Evolutionary conservation across 2,797 vertebrate genomes (phyloP).

Genomic region (Cyprinodon diabolis): DNA sequence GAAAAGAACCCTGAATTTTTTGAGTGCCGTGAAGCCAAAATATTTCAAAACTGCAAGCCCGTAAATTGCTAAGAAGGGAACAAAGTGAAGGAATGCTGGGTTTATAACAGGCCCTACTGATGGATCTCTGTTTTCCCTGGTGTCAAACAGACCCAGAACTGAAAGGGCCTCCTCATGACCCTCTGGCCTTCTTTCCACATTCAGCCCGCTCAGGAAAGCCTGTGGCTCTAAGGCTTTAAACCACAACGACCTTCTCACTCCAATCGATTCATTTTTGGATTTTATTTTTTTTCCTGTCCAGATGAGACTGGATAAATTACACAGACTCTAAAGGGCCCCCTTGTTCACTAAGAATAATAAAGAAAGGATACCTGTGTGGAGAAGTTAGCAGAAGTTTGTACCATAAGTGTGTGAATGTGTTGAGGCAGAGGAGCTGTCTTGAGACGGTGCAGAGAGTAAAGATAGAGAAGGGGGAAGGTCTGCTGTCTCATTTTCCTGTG

Average conservation of each 20-base stretch:
- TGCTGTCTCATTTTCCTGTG: conserved; percentile 73
- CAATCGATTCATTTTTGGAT: conserved; percentile 54
- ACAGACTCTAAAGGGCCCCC: conserved; percentile 67
- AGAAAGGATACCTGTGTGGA: conserved; percentile 68
- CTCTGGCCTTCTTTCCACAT: conserved; percentile 53
- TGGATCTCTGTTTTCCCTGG: conserved; percentile 71
- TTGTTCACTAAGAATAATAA: conserved; percentile 77
- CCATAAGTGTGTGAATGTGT: conserved; percentile 48
- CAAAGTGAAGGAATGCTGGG: conserved; percentile 60
- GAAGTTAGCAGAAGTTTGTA: conserved; percentile 59
- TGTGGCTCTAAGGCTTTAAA: conserved; percentile 77
- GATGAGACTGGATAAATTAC: conserved; percentile 78
- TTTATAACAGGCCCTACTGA: conserved; percentile 68
- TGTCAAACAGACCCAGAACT: conserved; percentile 60
- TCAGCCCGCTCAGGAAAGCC: conserved; percentile 62
- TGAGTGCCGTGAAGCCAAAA: conserved; percentile 28
- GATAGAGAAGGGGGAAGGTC: conserved; percentile 26
- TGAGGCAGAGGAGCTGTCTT: conserved; percentile 44
- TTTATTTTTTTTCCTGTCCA: conserved; percentile 61
- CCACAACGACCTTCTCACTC: conserved; percentile 73
- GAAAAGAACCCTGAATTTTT: conserved; percentile 13
- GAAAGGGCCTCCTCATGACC: conserved; percentile 67
- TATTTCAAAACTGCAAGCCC: conserved; percentile 33
- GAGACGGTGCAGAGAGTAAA: conserved; percentile 13
- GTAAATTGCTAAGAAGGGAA: conserved; percentile 44